Evolutionary conservation across 1,140 invertebrate species (phyloP).

Genomic region (Nomia melanderi): DNA sequence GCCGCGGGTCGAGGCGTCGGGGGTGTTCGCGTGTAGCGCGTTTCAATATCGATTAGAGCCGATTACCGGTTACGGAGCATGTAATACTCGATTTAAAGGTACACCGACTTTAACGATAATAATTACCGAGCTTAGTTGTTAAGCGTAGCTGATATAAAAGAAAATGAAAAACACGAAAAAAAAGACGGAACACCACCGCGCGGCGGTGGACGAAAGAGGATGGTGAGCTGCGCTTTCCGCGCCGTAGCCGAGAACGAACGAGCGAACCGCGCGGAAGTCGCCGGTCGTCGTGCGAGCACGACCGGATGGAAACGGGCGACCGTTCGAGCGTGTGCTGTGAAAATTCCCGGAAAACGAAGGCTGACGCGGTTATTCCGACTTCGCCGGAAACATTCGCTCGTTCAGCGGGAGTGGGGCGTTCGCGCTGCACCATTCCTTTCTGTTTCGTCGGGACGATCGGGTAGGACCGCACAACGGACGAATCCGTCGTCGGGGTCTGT

Average conservation of each 20-base stretch:
- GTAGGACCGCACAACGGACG: background rate
- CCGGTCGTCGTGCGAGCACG: background rate
- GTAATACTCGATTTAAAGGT: conserved; percentile 24
- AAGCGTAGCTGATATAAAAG: conserved; percentile 32
- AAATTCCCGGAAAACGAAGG: conserved; percentile 49
- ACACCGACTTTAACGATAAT: conserved; percentile 42
- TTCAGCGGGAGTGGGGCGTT: conserved; percentile 37
- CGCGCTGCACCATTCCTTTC: conserved; percentile 53
- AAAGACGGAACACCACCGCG: background rate
- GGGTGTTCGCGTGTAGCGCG: background rate
- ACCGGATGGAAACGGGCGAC: background rate
- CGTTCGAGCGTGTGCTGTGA: conserved; percentile 29
- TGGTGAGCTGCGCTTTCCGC: background rate
- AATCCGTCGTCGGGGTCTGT: background rate
- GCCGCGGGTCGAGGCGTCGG: too few species aligned
- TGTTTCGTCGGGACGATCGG: conserved; percentile 24
- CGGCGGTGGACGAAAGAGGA: background rate
- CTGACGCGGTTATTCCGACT: conserved; percentile 18
- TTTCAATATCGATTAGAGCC: conserved; percentile 8
- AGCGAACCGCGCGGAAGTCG: background rate
- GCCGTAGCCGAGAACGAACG: background rate
- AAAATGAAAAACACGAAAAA: background rate
- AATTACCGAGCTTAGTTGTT: conserved; percentile 48
- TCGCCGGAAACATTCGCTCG: conserved; percentile 14
- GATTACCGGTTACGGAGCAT: conserved; percentile 16